Conservation (phyloP, 2,888 invertebrate genomes). For the Tachystola acroxantha region DNA sequence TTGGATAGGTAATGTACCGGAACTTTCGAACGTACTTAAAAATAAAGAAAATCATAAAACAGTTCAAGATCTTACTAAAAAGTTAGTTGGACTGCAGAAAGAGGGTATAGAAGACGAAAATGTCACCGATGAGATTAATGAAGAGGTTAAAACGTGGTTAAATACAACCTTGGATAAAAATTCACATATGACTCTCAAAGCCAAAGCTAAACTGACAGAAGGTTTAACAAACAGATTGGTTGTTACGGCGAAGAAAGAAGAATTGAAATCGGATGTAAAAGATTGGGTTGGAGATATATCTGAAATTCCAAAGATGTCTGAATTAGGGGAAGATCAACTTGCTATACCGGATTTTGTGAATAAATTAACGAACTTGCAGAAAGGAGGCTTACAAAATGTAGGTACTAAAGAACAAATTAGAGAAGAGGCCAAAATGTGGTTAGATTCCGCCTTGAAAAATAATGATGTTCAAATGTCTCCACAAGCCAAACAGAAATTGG, state of each 20-base stretch:
- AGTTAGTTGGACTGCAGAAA: no score
- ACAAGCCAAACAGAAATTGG: constrained; percentile 12
- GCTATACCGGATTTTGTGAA: constrained; percentile 6
- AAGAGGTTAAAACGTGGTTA: neutral
- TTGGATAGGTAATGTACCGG: no score
- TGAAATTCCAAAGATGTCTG: no score
- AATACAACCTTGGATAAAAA: neutral
- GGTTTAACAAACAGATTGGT: constrained; percentile 1
- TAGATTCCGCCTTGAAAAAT: constrained; percentile 16
- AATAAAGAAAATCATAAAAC: no score
- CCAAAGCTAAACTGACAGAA: neutral
- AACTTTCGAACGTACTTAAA: no score
- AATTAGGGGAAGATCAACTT: neutral
- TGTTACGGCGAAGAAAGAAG: neutral
- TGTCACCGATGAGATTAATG: neutral
- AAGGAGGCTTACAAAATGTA: constrained; percentile 11
- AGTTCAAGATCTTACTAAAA: no score
- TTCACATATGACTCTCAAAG: neutral
- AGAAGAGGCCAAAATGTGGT: constrained; percentile 22
- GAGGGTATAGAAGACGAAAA: no score
- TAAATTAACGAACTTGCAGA: constrained; percentile 18
- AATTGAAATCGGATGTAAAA: constrained; percentile 3
- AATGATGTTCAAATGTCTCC: constrained; percentile 8
- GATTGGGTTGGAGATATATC: no score
- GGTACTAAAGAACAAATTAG: constrained; percentile 15